Evolutionary conservation across 30 jellyfish, hydroid and myxozoan species (phyloP).

Genomic region (Mastigias papua): DNA sequence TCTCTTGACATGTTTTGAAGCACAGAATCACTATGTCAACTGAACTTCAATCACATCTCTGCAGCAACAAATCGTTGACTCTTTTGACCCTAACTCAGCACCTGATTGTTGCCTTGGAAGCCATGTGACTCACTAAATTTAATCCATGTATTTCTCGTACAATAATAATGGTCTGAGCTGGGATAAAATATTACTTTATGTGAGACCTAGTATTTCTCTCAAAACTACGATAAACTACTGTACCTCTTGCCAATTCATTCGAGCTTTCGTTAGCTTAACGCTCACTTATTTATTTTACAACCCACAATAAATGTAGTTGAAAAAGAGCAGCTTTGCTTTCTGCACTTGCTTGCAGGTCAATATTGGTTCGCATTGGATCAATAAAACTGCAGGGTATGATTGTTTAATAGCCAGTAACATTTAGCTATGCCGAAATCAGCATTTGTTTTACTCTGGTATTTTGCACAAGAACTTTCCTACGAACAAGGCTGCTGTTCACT

Average conservation of each 20-base stretch:
- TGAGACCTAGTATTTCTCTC: not conserved
- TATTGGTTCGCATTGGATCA: slow-evolving; percentile 35
- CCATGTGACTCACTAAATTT: not conserved
- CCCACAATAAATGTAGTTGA: not conserved
- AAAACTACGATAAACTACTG: not conserved
- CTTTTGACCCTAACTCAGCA: not conserved
- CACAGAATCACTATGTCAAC: slow-evolving; percentile 10
- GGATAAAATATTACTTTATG: not conserved
- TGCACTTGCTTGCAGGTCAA: not conserved
- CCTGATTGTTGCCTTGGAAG: not conserved
- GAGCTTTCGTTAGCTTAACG: not conserved
- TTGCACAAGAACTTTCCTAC: not conserved
- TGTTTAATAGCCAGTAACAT: slow-evolving; percentile 3
- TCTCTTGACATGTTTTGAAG: slow-evolving; percentile 25
- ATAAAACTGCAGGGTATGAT: slow-evolving; percentile 12
- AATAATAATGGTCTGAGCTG: slow-evolving; percentile 7
- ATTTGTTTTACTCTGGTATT: not conserved
- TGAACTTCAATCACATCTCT: not conserved
- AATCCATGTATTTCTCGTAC: not conserved
- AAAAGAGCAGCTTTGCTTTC: slow-evolving; percentile 13
- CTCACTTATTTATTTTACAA: not conserved
- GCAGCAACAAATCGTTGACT: slow-evolving; percentile 1
- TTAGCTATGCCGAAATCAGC: not conserved
- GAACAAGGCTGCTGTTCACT: too few relatives aligned
- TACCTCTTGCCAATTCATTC: not conserved